Evolutionary conservation across 2,888 invertebrate species (phyloP), one percentile per base, ranked within the genome.

Genomic region (Heliconius charithonia): DNA sequence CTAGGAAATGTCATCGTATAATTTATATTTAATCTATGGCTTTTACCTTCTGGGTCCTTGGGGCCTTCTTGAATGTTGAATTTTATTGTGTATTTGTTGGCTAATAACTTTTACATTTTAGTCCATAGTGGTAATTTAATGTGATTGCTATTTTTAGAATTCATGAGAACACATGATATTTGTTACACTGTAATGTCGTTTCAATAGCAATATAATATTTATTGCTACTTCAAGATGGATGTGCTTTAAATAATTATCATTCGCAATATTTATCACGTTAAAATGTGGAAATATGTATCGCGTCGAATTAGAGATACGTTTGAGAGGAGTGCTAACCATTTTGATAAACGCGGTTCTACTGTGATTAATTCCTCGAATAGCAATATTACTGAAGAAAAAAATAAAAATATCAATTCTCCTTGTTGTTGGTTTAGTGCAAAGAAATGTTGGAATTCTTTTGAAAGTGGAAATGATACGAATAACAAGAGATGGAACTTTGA

Each of bases 231-330:
- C 75, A 84, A 78, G 76, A 79, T 81, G 82, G 77, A 74, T 73
- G 59, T 74, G 27, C 77, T 81, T 74, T 79, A 81, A 74, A 69
- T 65, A n/a, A n/a, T n/a, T n/a, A 56, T 51, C 73, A 16, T 19
- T 75, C 45, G 67, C 69, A 67, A 41, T 70, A 69, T n/a, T 67
- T 29, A 16, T 19, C 25, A 27, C 9, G 27, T 29, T 56, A 56
- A 82, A 82, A 96, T 96, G 95, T 96, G 95, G 95, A 95, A 95
- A 89, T 95, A 94, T 93, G 92, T 95, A 75, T 89, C 95, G 45
- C 92, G 95, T 59, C 93, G 95, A 74, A 87, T 95, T 76, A 90
- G 92, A 84, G 95, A 95, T 83, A 92, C 94, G 51, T 89, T 95
- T 83, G 95, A 95, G 83, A 90, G 93, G 84, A 90, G 93, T 85